A percentile compares a stretch with the other conserved stretches of the same genome.
Evolutionary conservation across 2,888 invertebrate genomes (phyloP).

Genomic region (Drosophila algonquin): DNA sequence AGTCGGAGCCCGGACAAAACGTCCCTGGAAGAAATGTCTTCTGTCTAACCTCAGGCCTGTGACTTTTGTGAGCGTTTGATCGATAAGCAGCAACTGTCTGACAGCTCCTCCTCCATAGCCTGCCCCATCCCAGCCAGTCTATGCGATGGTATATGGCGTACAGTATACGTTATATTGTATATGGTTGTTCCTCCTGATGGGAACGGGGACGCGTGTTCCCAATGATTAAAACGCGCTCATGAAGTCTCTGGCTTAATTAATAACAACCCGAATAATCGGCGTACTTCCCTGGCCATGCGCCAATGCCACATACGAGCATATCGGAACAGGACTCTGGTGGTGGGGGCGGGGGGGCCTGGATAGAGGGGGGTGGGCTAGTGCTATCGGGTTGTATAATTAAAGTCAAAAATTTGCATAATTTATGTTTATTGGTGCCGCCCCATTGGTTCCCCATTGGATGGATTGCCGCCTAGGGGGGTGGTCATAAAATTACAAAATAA

Average conservation of each 20-base stretch:
- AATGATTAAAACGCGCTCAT: slow-evolving; percentile 59
- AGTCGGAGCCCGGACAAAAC: slow-evolving; percentile 53
- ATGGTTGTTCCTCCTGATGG: slow-evolving; percentile 8
- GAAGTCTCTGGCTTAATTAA: slow-evolving; percentile 65
- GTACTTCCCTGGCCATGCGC: not conserved
- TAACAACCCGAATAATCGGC: slow-evolving; percentile 58
- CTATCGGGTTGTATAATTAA: slow-evolving; percentile 60
- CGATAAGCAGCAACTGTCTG: slow-evolving; percentile 56
- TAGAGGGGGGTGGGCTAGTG: slow-evolving; percentile 1
- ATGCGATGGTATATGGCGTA: slow-evolving; percentile 5
- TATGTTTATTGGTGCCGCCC: slow-evolving; percentile 62
- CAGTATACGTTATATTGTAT: not conserved
- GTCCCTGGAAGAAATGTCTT: slow-evolving; percentile 59
- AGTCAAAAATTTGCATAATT: slow-evolving; percentile 73
- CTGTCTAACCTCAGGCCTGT: slow-evolving; percentile 36
- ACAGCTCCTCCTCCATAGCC: slow-evolving; percentile 43
- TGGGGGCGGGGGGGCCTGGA: slow-evolving; percentile 12
- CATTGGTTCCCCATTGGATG: slow-evolving; percentile 15
- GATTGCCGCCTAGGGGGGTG: slow-evolving; percentile 9
- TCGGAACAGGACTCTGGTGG: slow-evolving; percentile 19
- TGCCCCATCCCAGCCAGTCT: not conserved
- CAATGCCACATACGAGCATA: not conserved
- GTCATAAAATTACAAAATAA: slow-evolving; percentile 44
- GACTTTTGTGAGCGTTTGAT: slow-evolving; percentile 64
- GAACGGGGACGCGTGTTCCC: slow-evolving; percentile 43